These are phyloP conservation scores for Erebia palarica DNA, from an alignment of 2,888 invertebrate species.

Conservation along the genomic window DNA sequence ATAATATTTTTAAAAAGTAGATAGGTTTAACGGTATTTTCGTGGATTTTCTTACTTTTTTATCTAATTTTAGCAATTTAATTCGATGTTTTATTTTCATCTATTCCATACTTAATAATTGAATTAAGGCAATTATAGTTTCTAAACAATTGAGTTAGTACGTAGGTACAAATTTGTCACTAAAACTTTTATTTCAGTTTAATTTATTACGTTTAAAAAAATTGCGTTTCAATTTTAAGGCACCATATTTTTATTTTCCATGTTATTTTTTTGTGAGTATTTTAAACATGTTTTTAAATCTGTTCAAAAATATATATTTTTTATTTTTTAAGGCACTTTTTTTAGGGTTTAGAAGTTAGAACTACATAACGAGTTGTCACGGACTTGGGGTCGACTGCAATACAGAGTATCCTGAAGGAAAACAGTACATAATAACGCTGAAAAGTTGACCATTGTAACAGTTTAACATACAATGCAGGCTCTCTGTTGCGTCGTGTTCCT, in stretches of 20 bases:
- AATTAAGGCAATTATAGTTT: no score
- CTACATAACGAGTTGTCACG: slow-evolving; percentile 25
- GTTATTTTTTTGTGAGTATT: not conserved
- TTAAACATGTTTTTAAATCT: not conserved
- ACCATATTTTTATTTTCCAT: not conserved
- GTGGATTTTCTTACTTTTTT: no score
- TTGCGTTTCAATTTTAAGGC: not conserved
- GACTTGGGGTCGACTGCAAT: not conserved
- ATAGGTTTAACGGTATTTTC: no score
- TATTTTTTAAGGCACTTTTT: slow-evolving; percentile 18
- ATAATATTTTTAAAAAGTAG: no score
- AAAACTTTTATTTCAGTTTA: no score
- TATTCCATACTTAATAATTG: no score
- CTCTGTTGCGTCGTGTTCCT: no score
- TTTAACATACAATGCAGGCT: slow-evolving; percentile 9
- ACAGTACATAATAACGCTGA: not conserved
- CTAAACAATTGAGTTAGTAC: no score
- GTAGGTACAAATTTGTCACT: no score
- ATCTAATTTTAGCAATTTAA: no score
- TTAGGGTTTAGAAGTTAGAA: not conserved
- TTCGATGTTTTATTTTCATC: no score
- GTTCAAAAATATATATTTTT: not conserved
- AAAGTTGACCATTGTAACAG: not conserved
- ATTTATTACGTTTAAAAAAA: not conserved
- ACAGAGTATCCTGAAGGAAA: slow-evolving; percentile 14